A percentile compares a stretch with the other conserved stretches of the same genome.
Evolutionary conservation across 2,113 vertebrate genomes (phyloP).

Genomic region (Podiceps cristatus): DNA sequence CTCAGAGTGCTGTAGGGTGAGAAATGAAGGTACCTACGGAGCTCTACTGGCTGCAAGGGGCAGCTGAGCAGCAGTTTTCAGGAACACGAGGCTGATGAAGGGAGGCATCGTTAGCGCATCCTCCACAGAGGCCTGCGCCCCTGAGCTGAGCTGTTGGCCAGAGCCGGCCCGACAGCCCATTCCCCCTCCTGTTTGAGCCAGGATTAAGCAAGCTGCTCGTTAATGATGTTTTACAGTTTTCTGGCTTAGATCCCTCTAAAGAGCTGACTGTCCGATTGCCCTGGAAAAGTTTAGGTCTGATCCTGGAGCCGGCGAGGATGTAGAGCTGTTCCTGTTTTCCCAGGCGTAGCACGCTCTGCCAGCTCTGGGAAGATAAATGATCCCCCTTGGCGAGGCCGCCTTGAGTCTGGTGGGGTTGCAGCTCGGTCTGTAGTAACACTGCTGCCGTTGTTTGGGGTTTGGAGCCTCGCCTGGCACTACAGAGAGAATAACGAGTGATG

Average conservation of each 20-base stretch:
- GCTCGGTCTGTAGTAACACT: neutral
- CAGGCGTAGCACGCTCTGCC: neutral
- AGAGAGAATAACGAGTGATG: neutral
- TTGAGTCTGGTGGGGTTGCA: neutral
- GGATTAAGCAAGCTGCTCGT: neutral
- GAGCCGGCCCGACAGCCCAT: neutral
- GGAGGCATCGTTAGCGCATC: neutral
- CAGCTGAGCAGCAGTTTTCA: neutral
- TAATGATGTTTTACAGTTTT: neutral
- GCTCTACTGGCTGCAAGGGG: neutral
- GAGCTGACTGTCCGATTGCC: neutral
- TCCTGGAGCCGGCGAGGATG: neutral
- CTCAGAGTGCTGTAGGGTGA: neutral
- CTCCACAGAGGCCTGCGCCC: rapidly evolving
- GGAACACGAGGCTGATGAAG: neutral
- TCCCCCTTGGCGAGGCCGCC: neutral
- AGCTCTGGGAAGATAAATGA: neutral
- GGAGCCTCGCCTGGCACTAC: constrained; percentile 12
- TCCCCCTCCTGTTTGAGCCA: neutral
- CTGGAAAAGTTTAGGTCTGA: neutral
- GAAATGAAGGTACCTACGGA: neutral
- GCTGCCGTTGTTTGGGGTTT: neutral
- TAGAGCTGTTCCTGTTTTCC: neutral
- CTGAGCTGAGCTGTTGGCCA: neutral
- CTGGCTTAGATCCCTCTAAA: neutral